Base-by-base conservation (phyloP, 2,888 invertebrate genomes). In the Dynastes maya region DNA sequence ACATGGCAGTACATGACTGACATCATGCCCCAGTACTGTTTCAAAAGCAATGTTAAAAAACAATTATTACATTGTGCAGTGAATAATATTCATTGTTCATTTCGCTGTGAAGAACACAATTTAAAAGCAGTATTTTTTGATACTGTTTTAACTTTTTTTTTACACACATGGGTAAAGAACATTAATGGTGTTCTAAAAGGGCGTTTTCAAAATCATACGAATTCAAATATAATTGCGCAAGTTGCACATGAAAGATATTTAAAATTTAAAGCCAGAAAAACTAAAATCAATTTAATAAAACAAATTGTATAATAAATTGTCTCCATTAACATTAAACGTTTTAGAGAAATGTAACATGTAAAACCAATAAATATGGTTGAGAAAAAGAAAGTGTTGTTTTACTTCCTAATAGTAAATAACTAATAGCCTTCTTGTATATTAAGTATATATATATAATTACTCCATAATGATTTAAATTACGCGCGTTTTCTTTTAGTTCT, bases 1-100 rank as follows among this genome's bases (percentile, higher is more conserved):
- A 61, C 61, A 61, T 61, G 61, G 61, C 61, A 61, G 61, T 61
- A 61, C 61, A 27, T 61, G 61, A 61, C 61, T 61, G 61, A 61
- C 29, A 61, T 61, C 61, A 61, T 61, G 61, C 29, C 61, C n/a
- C 61, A 61, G 16, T 61, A 61, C 22, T 61, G 61, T 27, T 16
- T 16, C 16, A 61, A 61, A 29, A 27, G 22, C 29, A 61, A 61
- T 61, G 16, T 61, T 61, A 61, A 61, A 61, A 61, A 61, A 27
- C 61, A 61, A 27, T 61, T 22, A 27, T 61, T 61, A 61, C 11
- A 61, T 61, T 61, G 61, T 61, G 61, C 27, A 8, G n/a, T 27
- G 61, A 61, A 61, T 22, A 61, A 61, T 61, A 61, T 61, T 27
- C 61, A 61, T 27, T 61, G 61, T 61, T 61, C 61, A 27, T 61